Evolutionary conservation across 2,888 invertebrate genomes (phyloP), one percentile per base, ranked within the genome.

Genomic region (Epirrita christyi): DNA sequence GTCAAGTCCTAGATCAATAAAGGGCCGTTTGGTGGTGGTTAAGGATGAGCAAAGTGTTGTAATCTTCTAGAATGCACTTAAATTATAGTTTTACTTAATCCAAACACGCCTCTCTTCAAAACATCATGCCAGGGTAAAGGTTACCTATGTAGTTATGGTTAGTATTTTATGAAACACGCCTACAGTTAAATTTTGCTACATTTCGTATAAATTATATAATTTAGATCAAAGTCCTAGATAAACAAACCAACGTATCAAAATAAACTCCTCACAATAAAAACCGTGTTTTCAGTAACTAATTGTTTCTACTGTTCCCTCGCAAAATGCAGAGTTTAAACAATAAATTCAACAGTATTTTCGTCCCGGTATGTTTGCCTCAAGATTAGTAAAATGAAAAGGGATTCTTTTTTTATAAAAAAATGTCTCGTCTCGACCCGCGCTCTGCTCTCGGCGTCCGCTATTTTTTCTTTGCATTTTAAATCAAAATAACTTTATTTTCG

Each of bases 401-500:
- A 76, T 80, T 80, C 78, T 75, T 73, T n/a, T n/a, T 77, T 70
- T 72, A 57, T 54, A 52, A 75, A 78, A 80, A 82, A 82, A 79
- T 75, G 68, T 78, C 75, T 73, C 76, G 68, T 68, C 53, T 66
- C 73, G 64, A 66, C 66, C 71, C 63, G 64, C 71, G 64, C 59
- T 63, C 71, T 46, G 42, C 46, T 50, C 61, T 49, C 70, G 70
- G 59, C 74, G 67, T 72, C 67, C 73, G 68, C 66, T 75, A 74
- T 79, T 83, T 85, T 86, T 85, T 81, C 81, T 84, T 83, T 86
- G 82, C 83, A 87, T 88, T 89, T 88, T 86, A 86, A 88, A 86
- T 87, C 81, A 81, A 87, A 88, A 90, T 86, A 88, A 85, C 83
- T 88, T 88, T 81, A 83, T 86, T 88, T 87, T 85, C 76, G 77